These are phyloP conservation scores for Anoura caudifer DNA, from an alignment of 2,113 vertebrate genomes.

Conservation along the genomic window DNA sequence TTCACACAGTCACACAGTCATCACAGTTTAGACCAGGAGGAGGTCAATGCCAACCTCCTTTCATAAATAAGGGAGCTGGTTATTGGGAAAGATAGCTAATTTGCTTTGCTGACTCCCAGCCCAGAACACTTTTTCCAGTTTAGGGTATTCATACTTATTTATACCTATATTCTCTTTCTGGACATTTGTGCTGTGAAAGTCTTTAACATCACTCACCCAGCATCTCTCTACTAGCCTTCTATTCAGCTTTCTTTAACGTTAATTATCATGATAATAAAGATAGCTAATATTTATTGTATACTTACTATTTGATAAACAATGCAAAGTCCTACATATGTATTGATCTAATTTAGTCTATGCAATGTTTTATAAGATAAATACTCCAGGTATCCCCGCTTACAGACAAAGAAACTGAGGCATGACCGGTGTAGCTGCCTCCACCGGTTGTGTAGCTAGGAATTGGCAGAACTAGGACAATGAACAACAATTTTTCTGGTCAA, in stretches of 20 bases:
- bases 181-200: neutral
- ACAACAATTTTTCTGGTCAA: neutral
- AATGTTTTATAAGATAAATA: neutral
- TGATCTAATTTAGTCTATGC: neutral
- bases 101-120: neutral
- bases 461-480: neutral
- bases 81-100: neutral
- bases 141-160: neutral
- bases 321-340: neutral
- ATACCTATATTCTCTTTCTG: neutral
- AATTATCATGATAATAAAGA: neutral
- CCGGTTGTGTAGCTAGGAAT: neutral
- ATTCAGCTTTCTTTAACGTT: neutral
- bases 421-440: neutral
- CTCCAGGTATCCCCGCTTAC: neutral
- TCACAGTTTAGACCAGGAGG: neutral
- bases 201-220: neutral
- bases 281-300: neutral
- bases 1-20: neutral
- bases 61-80: neutral
- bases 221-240: neutral
- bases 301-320: neutral
- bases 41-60: neutral
- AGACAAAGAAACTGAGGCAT: slow-evolving; percentile 3
- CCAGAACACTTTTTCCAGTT: neutral